phyloP scores from a whole-genome alignment of 2,113 vertebrate species.

The Haemorhous mexicanus region DNA sequence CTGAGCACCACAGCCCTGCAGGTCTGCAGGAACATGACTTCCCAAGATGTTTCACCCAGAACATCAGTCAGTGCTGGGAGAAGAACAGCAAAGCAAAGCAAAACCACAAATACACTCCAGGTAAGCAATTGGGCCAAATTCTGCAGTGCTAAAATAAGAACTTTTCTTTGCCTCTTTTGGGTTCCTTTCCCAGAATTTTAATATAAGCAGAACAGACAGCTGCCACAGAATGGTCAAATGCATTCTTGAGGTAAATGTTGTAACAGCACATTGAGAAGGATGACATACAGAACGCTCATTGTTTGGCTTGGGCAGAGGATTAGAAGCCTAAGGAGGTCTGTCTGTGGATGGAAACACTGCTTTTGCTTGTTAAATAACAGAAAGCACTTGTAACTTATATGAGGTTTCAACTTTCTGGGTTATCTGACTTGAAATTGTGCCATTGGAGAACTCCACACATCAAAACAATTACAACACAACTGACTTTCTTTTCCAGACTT shows the following conservation, averaged over 20 bases:
- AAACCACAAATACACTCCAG: neutral
- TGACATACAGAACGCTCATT: neutral
- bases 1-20: neutral
- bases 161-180: neutral
- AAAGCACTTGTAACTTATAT: neutral
- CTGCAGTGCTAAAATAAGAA: neutral
- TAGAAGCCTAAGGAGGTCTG: neutral
- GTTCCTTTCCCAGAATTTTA: neutral
- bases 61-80: neutral
- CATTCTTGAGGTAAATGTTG: neutral
- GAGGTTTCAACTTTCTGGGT: neutral
- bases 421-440: slow-evolving; percentile 38
- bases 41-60: neutral
- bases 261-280: neutral
- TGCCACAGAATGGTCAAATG: neutral
- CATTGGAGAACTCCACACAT: neutral
- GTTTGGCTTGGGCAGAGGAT: neutral
- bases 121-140: neutral
- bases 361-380: neutral
- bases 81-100: neutral
- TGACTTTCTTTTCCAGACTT: neutral
- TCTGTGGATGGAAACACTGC: neutral
- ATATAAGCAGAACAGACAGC: neutral
- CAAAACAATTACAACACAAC: slow-evolving; percentile 13
- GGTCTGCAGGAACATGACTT: neutral